phyloP scores from a whole-genome alignment of 2,113 vertebrate species.

The Crotalus viridis region DNA sequence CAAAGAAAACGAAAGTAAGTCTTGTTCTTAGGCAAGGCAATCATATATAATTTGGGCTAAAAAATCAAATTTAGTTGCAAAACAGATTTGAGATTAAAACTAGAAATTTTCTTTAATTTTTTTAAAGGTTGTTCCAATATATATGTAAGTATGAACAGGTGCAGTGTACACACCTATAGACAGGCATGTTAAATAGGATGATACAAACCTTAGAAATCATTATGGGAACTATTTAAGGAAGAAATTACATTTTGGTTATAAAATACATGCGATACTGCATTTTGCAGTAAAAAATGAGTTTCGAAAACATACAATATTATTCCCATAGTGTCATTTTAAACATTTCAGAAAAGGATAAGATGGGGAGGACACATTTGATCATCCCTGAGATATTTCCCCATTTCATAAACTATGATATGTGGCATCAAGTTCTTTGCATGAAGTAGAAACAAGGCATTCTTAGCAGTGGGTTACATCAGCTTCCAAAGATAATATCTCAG shows the following conservation, averaged over 20 bases:
- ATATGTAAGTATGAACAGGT: constrained; percentile 6
- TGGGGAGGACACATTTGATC: neutral
- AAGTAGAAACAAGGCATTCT: constrained; percentile 47
- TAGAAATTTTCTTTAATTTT: constrained; percentile 50
- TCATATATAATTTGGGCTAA: constrained; percentile 62
- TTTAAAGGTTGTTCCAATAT: constrained; percentile 14
- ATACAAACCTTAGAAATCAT: constrained; percentile 1
- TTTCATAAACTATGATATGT: constrained; percentile 38
- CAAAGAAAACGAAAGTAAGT: constrained; percentile 72
- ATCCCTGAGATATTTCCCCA: constrained; percentile 36
- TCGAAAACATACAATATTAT: neutral
- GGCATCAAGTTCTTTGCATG: constrained; percentile 34
- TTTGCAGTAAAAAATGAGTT: constrained; percentile 35
- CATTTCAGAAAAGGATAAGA: constrained; percentile 17
- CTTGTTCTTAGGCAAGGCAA: constrained; percentile 65
- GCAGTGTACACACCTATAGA: neutral
- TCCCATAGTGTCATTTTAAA: constrained; percentile 23
- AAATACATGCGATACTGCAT: constrained; percentile 38
- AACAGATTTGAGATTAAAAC: constrained; percentile 47
- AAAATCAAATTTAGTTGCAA: constrained; percentile 37
- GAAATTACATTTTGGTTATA: neutral
- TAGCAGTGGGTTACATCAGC: constrained; percentile 49
- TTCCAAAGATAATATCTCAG: constrained; percentile 56
- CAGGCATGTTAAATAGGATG: neutral
- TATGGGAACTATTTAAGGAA: constrained; percentile 42